Evolutionary conservation across 2,113 vertebrate genomes (phyloP).

Genomic region (Felis chaus): DNA sequence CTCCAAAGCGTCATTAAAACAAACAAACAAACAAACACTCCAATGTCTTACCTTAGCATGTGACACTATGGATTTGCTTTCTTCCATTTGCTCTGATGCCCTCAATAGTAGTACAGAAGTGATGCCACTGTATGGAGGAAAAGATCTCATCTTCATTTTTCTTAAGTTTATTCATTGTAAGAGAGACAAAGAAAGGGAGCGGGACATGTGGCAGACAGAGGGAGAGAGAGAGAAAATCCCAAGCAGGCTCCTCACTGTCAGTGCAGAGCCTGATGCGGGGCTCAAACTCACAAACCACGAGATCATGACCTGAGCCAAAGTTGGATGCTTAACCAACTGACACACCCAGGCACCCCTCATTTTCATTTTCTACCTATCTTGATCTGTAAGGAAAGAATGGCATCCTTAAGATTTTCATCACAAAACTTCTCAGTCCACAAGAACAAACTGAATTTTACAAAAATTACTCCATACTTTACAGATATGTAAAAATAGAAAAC

Average conservation of each 20-base stretch:
- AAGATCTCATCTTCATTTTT: not conserved
- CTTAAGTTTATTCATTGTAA: too few species aligned
- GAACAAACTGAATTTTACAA: conserved; percentile 44
- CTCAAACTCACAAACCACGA: too few species aligned
- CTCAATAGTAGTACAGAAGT: not conserved
- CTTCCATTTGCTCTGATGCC: not conserved
- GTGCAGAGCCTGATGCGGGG: too few species aligned
- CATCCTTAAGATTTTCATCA: not conserved
- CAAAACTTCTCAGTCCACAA: not conserved
- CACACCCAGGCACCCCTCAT: not conserved
- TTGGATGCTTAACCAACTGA: too few species aligned
- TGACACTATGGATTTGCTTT: not conserved
- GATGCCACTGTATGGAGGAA: not conserved
- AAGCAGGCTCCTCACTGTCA: too few species aligned
- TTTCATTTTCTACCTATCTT: not conserved
- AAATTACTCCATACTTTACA: conserved; percentile 26
- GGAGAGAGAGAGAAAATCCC: too few species aligned
- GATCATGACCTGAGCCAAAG: too few species aligned
- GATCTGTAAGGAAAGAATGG: not conserved
- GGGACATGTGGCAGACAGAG: too few species aligned
- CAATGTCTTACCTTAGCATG: not conserved
- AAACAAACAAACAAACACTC: not conserved
- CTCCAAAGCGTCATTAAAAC: not conserved
- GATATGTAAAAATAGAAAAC: conserved; percentile 37
- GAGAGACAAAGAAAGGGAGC: too few species aligned